Conservation (phyloP, 92 coral and sea anemone species). For the Epizoanthus stellaris region DNA sequence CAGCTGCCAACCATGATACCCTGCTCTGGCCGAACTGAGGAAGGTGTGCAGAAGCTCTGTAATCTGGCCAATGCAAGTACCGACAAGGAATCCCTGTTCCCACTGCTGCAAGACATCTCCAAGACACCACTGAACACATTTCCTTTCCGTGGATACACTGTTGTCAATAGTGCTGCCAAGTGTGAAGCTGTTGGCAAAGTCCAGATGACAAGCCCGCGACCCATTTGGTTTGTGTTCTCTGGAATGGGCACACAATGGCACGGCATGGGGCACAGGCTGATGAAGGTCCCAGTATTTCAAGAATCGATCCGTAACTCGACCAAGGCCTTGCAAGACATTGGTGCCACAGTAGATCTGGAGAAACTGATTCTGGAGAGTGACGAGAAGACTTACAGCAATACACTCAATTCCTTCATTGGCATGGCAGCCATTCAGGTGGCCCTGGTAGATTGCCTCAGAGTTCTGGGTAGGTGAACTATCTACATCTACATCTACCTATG, state of each 20-base stretch:
- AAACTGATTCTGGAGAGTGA: slow-evolving; percentile 72
- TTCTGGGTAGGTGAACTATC: slow-evolving; percentile 53
- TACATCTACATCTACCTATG: too few species aligned
- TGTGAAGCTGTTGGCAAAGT: slow-evolving; percentile 62
- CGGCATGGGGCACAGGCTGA: slow-evolving; percentile 82
- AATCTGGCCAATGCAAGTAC: slow-evolving; percentile 55
- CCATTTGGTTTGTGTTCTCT: slow-evolving; percentile 82
- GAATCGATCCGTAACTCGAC: slow-evolving; percentile 65
- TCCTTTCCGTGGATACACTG: slow-evolving; percentile 70
- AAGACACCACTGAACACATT: slow-evolving; percentile 71
- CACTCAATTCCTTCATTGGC: slow-evolving; percentile 80
- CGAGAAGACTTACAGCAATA: slow-evolving; percentile 64
- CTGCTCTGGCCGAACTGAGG: slow-evolving; percentile 77
- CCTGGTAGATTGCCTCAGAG: slow-evolving; percentile 73
- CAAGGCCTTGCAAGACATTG: slow-evolving; percentile 66
- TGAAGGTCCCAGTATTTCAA: slow-evolving; percentile 71
- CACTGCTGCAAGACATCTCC: slow-evolving; percentile 70
- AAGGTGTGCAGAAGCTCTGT: slow-evolving; percentile 65
- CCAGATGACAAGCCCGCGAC: slow-evolving; percentile 55
- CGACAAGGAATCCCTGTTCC: slow-evolving; percentile 48
- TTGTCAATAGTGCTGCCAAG: slow-evolving; percentile 58
- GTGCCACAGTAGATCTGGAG: slow-evolving; percentile 63
- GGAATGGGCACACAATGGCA: slow-evolving; percentile 92
- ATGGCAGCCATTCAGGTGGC: slow-evolving; percentile 87
- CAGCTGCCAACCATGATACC: slow-evolving; percentile 69